Conservation (phyloP, 2,797 vertebrate genomes). For the Poecilia gillii region DNA sequence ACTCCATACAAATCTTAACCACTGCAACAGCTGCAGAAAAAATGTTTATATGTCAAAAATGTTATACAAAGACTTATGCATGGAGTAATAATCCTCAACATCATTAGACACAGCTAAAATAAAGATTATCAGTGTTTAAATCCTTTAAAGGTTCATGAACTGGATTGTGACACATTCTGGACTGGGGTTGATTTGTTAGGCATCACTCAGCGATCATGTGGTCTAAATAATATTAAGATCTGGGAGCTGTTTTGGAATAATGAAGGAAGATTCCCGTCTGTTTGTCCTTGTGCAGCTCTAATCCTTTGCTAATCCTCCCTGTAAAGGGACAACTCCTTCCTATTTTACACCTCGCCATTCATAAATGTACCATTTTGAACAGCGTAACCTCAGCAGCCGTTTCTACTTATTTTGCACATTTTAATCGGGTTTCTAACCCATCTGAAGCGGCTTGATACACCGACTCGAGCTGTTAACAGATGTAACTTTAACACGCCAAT, state of each 20-base stretch:
- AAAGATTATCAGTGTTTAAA: background rate
- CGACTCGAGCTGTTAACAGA: background rate
- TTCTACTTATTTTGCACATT: background rate
- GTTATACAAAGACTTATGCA: background rate
- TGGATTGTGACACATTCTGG: background rate
- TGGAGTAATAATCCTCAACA: background rate
- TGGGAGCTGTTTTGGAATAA: slow-evolving; percentile 5
- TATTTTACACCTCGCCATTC: slow-evolving; percentile 51
- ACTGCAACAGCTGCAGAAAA: background rate
- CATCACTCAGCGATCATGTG: background rate
- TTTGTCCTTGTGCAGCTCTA: slow-evolving; percentile 74
- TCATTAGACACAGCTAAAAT: background rate
- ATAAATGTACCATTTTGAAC: slow-evolving; percentile 21
- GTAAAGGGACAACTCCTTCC: slow-evolving; percentile 65
- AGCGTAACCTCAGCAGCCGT: background rate
- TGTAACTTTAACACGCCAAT: background rate
- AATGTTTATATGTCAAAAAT: background rate
- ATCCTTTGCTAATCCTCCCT: slow-evolving; percentile 77
- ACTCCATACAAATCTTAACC: background rate
- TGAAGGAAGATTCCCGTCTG: slow-evolving; percentile 36
- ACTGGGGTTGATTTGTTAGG: background rate
- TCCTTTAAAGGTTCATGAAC: background rate
- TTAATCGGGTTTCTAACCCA: background rate
- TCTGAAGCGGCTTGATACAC: background rate
- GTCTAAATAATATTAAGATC: background rate